phyloP scores from a whole-genome alignment of 1,140 invertebrate species.

The Amphibalanus amphitrite region DNA sequence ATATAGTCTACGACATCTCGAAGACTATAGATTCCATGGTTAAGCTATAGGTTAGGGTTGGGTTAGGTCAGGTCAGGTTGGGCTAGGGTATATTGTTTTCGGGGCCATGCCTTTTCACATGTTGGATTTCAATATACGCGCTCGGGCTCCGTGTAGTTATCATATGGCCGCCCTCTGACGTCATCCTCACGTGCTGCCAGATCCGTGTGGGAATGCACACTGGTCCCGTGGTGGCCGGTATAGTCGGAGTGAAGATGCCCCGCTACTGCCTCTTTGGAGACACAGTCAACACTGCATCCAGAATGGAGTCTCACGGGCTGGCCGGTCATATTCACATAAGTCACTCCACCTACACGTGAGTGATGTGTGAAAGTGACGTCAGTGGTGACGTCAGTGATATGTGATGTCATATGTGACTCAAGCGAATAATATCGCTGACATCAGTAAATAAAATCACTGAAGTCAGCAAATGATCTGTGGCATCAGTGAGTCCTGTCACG shows the following conservation, averaged over 20 bases:
- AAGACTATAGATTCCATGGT: too few relatives aligned
- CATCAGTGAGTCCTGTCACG: background rate
- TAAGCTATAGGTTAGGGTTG: too few relatives aligned
- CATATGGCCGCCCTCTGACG: too few relatives aligned
- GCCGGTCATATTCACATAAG: constrained; percentile 89
- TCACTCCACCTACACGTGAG: constrained; percentile 59
- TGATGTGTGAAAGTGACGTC: constrained; percentile 45
- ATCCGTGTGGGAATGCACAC: constrained; percentile 23
- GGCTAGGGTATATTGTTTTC: too few relatives aligned
- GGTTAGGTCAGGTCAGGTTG: too few relatives aligned
- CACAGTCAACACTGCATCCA: constrained; percentile 34
- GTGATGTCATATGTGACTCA: too few relatives aligned
- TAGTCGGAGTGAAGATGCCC: constrained; percentile 44
- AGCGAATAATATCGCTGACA: too few relatives aligned
- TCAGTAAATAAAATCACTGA: too few relatives aligned
- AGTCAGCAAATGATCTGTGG: background rate
- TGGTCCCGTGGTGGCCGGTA: constrained; percentile 60
- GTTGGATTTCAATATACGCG: too few relatives aligned
- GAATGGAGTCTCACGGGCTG: constrained; percentile 55
- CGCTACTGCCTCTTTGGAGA: constrained; percentile 47
- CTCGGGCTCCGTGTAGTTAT: too few relatives aligned
- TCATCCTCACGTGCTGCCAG: background rate
- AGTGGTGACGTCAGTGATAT: constrained; percentile 37
- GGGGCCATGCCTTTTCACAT: too few relatives aligned
- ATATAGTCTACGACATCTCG: too few relatives aligned